phyloP scores from a whole-genome alignment of 2,888 invertebrate genomes.

The Hoplodrina ambigua region DNA sequence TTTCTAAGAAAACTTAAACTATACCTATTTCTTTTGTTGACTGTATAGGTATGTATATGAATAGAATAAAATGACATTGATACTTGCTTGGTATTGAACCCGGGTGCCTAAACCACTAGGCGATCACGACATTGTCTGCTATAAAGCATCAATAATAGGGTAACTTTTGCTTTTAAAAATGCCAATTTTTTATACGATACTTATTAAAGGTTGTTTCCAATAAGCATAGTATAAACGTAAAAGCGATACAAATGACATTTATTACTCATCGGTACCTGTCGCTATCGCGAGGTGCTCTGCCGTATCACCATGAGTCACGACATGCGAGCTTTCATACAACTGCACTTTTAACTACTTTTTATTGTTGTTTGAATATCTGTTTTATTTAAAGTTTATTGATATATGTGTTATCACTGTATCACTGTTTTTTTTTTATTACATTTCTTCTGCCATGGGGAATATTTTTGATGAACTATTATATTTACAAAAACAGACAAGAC shows the following conservation, averaged over 20 bases:
- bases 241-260: slow-evolving; percentile 51
- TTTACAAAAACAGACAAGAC: too few relatives aligned
- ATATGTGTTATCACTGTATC: background rate
- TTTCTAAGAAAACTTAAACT: too few relatives aligned
- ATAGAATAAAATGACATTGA: too few relatives aligned
- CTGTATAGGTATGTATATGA: too few relatives aligned
- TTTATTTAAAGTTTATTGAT: slow-evolving; percentile 19
- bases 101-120: too few relatives aligned
- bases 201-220: background rate
- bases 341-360: slow-evolving; percentile 28
- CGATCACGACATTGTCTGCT: too few relatives aligned
- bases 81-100: too few relatives aligned
- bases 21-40: too few relatives aligned
- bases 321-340: slow-evolving; percentile 21
- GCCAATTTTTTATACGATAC: slow-evolving; percentile 1
- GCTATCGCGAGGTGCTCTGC: slow-evolving; percentile 39
- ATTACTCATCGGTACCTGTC: slow-evolving; percentile 20
- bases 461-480: too few relatives aligned
- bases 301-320: slow-evolving; percentile 45
- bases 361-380: slow-evolving; percentile 18
- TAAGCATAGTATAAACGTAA: slow-evolving; percentile 43
- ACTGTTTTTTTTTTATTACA: background rate
- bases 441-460: background rate
- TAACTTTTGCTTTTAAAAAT: too few relatives aligned
- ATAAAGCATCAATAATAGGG: too few relatives aligned